phyloP scores from a whole-genome alignment of 2,888 invertebrate species.

The Drosophila setosimentum region DNA sequence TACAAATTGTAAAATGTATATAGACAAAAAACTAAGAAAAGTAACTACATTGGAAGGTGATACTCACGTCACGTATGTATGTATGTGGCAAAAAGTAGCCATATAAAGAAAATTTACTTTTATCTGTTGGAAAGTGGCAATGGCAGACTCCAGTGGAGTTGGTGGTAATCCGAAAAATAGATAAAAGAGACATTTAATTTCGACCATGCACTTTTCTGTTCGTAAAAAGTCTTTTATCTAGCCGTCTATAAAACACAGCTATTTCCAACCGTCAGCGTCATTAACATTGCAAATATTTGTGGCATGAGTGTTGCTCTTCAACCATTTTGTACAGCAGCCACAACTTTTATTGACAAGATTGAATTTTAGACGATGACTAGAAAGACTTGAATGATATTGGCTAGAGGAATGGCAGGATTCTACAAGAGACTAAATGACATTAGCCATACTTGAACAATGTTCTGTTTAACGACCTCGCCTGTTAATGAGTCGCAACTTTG shows the following conservation, averaged over 20 bases:
- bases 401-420: not conserved
- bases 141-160: not conserved
- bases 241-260: constrained; percentile 43
- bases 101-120: not conserved
- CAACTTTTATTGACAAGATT: constrained; percentile 63
- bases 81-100: not conserved
- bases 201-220: constrained; percentile 49
- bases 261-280: constrained; percentile 46
- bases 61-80: too few species aligned
- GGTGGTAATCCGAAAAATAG: not conserved
- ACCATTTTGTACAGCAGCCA: constrained; percentile 23
- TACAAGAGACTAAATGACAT: constrained; percentile 45
- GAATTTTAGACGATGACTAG: not conserved
- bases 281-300: constrained; percentile 60
- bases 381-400: not conserved
- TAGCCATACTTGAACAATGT: constrained; percentile 61
- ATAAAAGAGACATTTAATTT: not conserved
- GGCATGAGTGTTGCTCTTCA: constrained; percentile 20
- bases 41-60: not conserved
- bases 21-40: not conserved
- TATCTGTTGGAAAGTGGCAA: not conserved
- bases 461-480: constrained; percentile 73
- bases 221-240: constrained; percentile 50
- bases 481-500: constrained; percentile 73
- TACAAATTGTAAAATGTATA: not conserved